A percentile compares a stretch with the other conserved stretches of the same genome.
Conservation (phyloP, 2,113 vertebrate genomes). For the Phrynocephalus versicolor region DNA sequence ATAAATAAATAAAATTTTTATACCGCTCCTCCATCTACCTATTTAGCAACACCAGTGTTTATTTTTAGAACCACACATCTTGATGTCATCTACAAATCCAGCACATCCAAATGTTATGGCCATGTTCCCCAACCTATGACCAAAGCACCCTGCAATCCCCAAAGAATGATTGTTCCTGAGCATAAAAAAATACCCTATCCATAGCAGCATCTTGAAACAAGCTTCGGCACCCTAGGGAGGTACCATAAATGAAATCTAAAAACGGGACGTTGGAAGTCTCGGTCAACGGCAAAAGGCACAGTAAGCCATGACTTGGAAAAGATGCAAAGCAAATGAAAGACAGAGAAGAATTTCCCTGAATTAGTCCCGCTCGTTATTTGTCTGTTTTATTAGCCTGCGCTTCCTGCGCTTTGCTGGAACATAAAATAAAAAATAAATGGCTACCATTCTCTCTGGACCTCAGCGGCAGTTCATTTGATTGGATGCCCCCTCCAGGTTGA, state of each 20-base stretch:
- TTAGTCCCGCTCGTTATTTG: constrained; percentile 75
- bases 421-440: constrained; percentile 64
- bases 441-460: constrained; percentile 69
- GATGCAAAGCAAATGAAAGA: constrained; percentile 7
- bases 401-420: constrained; percentile 67
- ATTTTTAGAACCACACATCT: constrained; percentile 38
- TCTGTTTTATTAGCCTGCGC: constrained; percentile 66
- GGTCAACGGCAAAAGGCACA: constrained; percentile 75
- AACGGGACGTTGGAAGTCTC: constrained; percentile 77
- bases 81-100: not conserved
- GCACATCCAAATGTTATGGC: too few relatives aligned
- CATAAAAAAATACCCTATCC: constrained; percentile 78
- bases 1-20: too few relatives aligned
- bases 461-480: constrained; percentile 76
- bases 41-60: constrained; percentile 12
- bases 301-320: constrained; percentile 36
- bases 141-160: constrained; percentile 45
- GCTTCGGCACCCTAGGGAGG: constrained; percentile 73
- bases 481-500: constrained; percentile 75
- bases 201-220: constrained; percentile 74
- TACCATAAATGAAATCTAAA: constrained; percentile 78
- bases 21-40: not conserved
- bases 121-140: not conserved
- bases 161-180: constrained; percentile 75
- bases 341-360: constrained; percentile 71